Evolutionary conservation across 2,113 vertebrate genomes (phyloP).

Genomic region (Rhegmatorhina hoffmannsi): DNA sequence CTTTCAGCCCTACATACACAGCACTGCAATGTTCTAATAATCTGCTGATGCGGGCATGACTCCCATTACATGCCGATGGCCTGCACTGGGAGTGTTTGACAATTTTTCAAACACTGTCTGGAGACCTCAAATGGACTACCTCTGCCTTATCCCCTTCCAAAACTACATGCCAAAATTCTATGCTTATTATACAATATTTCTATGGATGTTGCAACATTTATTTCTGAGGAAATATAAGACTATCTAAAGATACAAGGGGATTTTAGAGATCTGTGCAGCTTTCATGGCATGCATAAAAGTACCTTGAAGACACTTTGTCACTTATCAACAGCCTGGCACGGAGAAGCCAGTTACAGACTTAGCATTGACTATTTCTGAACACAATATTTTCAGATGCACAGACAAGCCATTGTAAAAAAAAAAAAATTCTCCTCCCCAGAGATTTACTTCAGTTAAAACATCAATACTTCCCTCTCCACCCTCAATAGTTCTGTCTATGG

Average conservation of each 20-base stretch:
- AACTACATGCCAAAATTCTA: not conserved
- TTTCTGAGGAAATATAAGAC: not conserved
- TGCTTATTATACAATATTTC: rapidly evolving
- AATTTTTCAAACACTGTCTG: not conserved
- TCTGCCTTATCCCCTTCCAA: not conserved
- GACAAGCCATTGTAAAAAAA: not conserved
- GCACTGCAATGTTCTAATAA: not conserved
- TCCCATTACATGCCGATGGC: not conserved
- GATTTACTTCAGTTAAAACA: not conserved
- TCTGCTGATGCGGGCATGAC: not conserved
- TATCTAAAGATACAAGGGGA: not conserved
- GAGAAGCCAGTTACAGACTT: not conserved
- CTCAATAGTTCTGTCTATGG: not conserved
- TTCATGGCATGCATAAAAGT: not conserved
- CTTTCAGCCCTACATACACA: slow-evolving; percentile 23
- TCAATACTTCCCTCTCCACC: rapidly evolving
- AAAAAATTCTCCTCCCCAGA: not conserved
- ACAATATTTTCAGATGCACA: not conserved
- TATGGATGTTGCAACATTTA: not conserved
- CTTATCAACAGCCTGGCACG: not conserved
- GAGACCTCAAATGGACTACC: not conserved
- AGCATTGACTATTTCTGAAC: not conserved
- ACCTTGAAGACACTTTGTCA: not conserved
- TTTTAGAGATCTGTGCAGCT: not conserved
- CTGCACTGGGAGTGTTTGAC: not conserved